Evolutionary conservation across 2,797 vertebrate genomes (phyloP).

Genomic region (Coregonus sp.): DNA sequence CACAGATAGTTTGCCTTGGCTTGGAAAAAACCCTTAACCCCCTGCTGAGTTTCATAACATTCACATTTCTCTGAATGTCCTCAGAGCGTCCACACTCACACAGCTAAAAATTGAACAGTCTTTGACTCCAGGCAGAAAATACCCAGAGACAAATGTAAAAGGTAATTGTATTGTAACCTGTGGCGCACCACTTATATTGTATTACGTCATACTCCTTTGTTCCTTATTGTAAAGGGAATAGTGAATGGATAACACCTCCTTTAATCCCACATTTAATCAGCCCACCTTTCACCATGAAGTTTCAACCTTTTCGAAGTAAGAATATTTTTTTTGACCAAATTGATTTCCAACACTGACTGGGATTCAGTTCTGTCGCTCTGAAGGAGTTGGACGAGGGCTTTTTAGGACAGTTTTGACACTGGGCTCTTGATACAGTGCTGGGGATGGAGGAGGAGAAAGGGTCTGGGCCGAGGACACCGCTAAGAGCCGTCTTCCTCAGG

Average conservation of each 20-base stretch:
- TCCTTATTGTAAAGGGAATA: neutral
- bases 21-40: slow-evolving; percentile 36
- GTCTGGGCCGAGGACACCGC: slow-evolving; percentile 63
- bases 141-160: slow-evolving; percentile 22
- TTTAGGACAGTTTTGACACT: neutral
- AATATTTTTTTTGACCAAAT: slow-evolving; percentile 7
- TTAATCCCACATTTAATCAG: slow-evolving; percentile 15
- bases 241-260: slow-evolving; percentile 19
- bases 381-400: neutral
- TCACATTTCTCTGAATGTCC: slow-evolving; percentile 16
- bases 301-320: slow-evolving; percentile 16
- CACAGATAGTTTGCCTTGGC: slow-evolving; percentile 54
- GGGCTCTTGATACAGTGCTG: neutral
- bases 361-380: neutral
- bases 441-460: slow-evolving; percentile 20
- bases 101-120: slow-evolving; percentile 18
- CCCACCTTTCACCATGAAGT: slow-evolving; percentile 19
- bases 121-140: slow-evolving; percentile 5
- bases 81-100: slow-evolving; percentile 17
- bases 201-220: neutral
- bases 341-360: slow-evolving; percentile 36
- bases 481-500: slow-evolving; percentile 89
- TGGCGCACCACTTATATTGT: neutral
- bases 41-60: slow-evolving; percentile 12
- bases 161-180: slow-evolving; percentile 28